phyloP scores from a whole-genome alignment of 1,140 invertebrate genomes.

The Saccostrea echinata region DNA sequence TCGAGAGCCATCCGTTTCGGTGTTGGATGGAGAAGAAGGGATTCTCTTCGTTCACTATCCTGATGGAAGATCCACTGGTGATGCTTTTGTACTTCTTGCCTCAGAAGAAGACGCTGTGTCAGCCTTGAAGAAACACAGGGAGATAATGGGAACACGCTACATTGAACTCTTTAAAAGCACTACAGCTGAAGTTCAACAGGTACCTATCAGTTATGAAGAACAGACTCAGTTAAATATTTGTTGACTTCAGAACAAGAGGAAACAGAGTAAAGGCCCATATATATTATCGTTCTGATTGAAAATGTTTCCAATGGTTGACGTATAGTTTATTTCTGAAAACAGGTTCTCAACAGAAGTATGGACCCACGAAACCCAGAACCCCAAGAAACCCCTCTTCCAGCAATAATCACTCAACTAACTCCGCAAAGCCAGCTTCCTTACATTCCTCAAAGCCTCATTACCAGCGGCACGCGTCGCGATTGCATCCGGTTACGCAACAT shows the following conservation, averaged over 20 bases:
- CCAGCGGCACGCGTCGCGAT: slow-evolving; percentile 91
- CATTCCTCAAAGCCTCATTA: slow-evolving; percentile 93
- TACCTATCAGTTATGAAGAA: not conserved
- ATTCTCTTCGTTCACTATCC: slow-evolving; percentile 98
- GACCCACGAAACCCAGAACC: slow-evolving; percentile 83
- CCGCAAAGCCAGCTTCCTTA: slow-evolving; percentile 69
- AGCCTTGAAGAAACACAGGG: slow-evolving; percentile 96
- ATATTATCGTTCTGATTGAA: not conserved
- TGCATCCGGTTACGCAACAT: slow-evolving; percentile 96
- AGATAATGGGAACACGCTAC: slow-evolving; percentile 97
- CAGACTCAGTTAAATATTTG: not conserved
- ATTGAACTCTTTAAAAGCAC: slow-evolving; percentile 99
- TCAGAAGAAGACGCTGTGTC: slow-evolving; percentile 87
- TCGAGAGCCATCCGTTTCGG: slow-evolving; percentile 90
- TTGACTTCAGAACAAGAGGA: not conserved
- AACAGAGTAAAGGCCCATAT: no score
- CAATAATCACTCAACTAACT: slow-evolving; percentile 71
- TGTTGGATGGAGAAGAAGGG: slow-evolving; percentile 94
- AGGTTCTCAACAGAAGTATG: slow-evolving; percentile 95
- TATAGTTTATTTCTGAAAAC: slow-evolving; percentile 23
- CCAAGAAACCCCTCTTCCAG: slow-evolving; percentile 67
- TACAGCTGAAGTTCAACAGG: slow-evolving; percentile 98
- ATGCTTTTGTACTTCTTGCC: slow-evolving; percentile 95
- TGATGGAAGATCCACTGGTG: slow-evolving; percentile 97
- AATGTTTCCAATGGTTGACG: not conserved